Conservation (phyloP, 2,797 vertebrate genomes). For the Anguilla pacifica region DNA sequence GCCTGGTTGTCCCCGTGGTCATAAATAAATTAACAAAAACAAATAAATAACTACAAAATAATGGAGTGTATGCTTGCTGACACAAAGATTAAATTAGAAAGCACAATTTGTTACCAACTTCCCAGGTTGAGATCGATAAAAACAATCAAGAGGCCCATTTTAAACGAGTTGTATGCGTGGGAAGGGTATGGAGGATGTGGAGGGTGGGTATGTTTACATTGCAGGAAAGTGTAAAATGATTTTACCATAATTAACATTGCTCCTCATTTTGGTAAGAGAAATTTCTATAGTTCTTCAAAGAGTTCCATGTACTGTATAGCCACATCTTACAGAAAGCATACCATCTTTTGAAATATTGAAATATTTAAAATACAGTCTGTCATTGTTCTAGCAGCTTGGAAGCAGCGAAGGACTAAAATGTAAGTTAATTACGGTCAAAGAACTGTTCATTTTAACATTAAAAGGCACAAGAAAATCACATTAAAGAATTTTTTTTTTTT, state of each 20-base stretch:
- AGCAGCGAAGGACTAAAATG: neutral
- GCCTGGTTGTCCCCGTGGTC: neutral
- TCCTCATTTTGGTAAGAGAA: slow-evolving; percentile 13
- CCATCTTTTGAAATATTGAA: neutral
- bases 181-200: neutral
- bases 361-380: neutral
- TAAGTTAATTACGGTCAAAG: neutral
- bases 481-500: neutral
- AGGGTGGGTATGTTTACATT: slow-evolving; percentile 41
- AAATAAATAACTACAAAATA: neutral
- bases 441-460: neutral
- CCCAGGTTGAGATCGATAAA: slow-evolving; percentile 74
- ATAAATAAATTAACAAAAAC: neutral
- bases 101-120: slow-evolving; percentile 63
- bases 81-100: slow-evolving; percentile 68
- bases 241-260: slow-evolving; percentile 41
- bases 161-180: slow-evolving; percentile 50
- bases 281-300: neutral
- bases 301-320: neutral
- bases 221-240: slow-evolving; percentile 48
- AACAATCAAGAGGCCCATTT: slow-evolving; percentile 68
- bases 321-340: neutral
- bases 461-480: neutral
- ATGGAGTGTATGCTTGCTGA: slow-evolving; percentile 52
- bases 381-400: neutral